Evolutionary conservation across 2,797 vertebrate genomes (phyloP).

Genomic region (Takifugu ocellatus): DNA sequence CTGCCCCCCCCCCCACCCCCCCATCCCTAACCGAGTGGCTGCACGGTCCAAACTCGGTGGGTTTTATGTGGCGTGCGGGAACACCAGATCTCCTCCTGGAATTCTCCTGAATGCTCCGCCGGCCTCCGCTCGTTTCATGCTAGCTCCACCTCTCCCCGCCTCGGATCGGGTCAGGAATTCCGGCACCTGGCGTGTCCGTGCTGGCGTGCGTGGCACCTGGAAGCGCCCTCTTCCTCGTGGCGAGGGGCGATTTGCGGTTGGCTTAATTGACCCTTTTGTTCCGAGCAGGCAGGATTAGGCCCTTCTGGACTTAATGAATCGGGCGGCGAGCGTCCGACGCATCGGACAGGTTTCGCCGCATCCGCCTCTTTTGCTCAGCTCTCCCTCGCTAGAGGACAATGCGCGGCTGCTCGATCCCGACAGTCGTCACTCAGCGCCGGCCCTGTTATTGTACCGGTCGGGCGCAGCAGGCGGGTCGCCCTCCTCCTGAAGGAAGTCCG

Average conservation of each 20-base stretch:
- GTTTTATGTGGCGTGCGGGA: neutral
- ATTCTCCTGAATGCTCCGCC: conserved; percentile 3
- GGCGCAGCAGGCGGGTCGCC: conserved; percentile 64
- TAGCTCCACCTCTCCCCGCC: conserved; percentile 18
- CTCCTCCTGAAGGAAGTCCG: conserved; percentile 59
- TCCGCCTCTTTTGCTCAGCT: conserved; percentile 22
- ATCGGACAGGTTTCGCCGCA: conserved; percentile 47
- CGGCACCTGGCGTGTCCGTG: too few species aligned
- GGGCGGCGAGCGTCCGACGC: conserved; percentile 46
- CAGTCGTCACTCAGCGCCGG: conserved; percentile 59
- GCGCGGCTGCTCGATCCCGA: conserved; percentile 68
- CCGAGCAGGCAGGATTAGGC: conserved; percentile 55
- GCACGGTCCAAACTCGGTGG: conserved; percentile 3
- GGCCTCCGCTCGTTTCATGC: conserved; percentile 11
- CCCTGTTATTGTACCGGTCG: conserved; percentile 69
- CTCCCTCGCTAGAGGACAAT: conserved; percentile 64
- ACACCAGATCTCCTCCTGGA: too few species aligned
- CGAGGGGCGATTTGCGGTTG: conserved; percentile 40
- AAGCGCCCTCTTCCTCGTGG: conserved; percentile 19
- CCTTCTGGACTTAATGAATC: conserved; percentile 62
- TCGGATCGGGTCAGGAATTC: too few species aligned
- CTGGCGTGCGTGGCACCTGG: too few species aligned
- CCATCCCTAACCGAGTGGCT: neutral
- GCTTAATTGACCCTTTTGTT: conserved; percentile 59
- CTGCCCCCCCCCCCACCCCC: neutral